phyloP scores from a whole-genome alignment of 2,797 vertebrate genomes.

The Myotis daubentonii region DNA sequence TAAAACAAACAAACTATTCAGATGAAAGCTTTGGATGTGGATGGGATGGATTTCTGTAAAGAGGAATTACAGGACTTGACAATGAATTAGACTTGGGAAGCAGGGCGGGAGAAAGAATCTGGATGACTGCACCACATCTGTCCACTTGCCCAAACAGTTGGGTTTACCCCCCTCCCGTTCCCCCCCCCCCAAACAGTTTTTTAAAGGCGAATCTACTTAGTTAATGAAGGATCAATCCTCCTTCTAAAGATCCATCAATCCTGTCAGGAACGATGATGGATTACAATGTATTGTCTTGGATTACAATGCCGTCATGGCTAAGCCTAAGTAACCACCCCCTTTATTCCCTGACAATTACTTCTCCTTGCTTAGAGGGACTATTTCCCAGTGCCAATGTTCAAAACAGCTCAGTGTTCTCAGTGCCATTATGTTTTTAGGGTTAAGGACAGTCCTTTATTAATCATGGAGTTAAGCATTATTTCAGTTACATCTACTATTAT shows the following conservation, averaged over 20 bases:
- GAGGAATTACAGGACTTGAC: not conserved
- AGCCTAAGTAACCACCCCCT: not conserved
- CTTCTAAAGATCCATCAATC: not conserved
- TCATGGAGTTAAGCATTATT: not conserved
- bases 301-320: not conserved
- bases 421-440: not conserved
- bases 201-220: not conserved
- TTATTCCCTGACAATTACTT: not conserved
- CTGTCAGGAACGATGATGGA: not conserved
- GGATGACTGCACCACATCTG: not conserved
- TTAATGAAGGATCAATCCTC: not conserved
- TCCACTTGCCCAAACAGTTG: not conserved
- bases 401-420: not conserved
- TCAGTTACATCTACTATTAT: not conserved
- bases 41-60: not conserved
- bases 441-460: not conserved
- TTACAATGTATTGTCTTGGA: not conserved
- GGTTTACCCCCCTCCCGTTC: too few species aligned
- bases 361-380: not conserved
- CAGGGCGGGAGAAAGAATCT: not conserved
- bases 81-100: not conserved
- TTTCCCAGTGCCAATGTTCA: conserved; percentile 10
- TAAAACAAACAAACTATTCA: not conserved
- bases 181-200: not conserved
- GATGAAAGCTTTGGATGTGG: not conserved